phyloP scores from a whole-genome alignment of 2,888 invertebrate genomes.

The Drosophila villosipedis region DNA sequence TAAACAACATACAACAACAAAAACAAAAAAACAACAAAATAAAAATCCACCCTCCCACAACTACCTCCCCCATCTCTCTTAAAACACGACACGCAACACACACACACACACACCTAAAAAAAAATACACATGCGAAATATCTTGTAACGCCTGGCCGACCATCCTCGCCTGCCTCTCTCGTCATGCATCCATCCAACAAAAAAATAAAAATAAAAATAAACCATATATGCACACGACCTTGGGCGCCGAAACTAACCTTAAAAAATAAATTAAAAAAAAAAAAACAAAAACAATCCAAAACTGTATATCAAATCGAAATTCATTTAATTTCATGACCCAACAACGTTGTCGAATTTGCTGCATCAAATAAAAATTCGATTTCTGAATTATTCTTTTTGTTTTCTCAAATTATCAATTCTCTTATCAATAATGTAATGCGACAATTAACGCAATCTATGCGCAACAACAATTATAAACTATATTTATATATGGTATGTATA shows the following conservation, averaged over 20 bases:
- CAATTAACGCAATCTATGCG: conserved; percentile 47
- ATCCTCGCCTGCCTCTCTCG: conserved; percentile 55
- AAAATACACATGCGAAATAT: conserved; percentile 33
- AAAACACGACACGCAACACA: conserved; percentile 37
- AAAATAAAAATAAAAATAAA: conserved; percentile 1
- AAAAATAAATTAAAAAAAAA: neutral
- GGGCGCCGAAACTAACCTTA: conserved; percentile 51
- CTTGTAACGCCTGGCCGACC: conserved; percentile 54
- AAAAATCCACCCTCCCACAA: conserved; percentile 17
- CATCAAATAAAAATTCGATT: conserved; percentile 34
- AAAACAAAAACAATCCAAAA: conserved; percentile 5
- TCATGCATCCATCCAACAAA: conserved; percentile 53
- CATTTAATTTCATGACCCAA: conserved; percentile 21
- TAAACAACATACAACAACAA: conserved; percentile 71
- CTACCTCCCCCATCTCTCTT: conserved; percentile 12
- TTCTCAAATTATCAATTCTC: conserved; percentile 56
- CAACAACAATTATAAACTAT: conserved; percentile 67
- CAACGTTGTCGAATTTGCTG: conserved; percentile 7
- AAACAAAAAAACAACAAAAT: conserved; percentile 45
- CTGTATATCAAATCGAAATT: conserved; percentile 33
- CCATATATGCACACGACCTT: conserved; percentile 38
- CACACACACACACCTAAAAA: neutral
- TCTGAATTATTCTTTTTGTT: conserved; percentile 59
- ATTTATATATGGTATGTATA: conserved; percentile 78
- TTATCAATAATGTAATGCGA: conserved; percentile 42